A percentile compares a stretch with the other conserved stretches of the same genome.
phyloP scores from a whole-genome alignment of 2,888 invertebrate genomes.

The Melikaiella ostensackeni region DNA sequence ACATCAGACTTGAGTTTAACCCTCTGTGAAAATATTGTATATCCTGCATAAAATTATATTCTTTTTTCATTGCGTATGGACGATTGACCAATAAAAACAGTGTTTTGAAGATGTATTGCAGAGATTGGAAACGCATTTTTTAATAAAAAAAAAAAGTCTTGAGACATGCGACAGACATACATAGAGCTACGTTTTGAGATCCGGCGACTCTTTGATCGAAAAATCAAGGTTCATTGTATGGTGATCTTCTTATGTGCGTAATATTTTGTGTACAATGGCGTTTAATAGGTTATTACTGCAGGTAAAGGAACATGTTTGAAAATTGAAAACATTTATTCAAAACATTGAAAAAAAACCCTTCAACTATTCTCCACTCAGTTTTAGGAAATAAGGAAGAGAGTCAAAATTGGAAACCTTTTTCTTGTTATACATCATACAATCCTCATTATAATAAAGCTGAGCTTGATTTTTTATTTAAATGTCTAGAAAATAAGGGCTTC shows the following conservation, averaged over 20 bases:
- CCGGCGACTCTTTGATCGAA: conserved; percentile 6
- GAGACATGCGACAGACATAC: conserved; percentile 76
- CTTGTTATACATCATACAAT: background rate
- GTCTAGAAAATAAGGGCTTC: background rate
- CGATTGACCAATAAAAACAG: conserved; percentile 52
- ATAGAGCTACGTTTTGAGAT: conserved; percentile 63
- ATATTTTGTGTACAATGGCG: conserved; percentile 28
- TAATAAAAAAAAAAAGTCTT: conserved; percentile 53
- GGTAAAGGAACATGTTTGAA: conserved; percentile 6
- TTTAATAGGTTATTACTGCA: background rate
- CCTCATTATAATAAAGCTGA: background rate
- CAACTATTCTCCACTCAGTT: background rate
- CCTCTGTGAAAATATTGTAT: background rate
- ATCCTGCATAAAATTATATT: background rate
- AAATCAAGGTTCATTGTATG: conserved; percentile 6
- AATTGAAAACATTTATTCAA: background rate
- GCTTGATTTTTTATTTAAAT: background rate
- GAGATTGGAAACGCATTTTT: conserved; percentile 58
- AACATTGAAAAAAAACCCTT: background rate
- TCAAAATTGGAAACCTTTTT: conserved; percentile 1
- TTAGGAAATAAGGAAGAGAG: background rate
- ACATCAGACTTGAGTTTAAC: background rate
- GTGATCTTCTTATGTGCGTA: conserved; percentile 35
- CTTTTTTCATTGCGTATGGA: conserved; percentile 36
- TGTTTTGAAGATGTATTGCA: conserved; percentile 52